Base-by-base conservation (phyloP, 2,113 vertebrate genomes). In the Stercorarius parasiticus region DNA sequence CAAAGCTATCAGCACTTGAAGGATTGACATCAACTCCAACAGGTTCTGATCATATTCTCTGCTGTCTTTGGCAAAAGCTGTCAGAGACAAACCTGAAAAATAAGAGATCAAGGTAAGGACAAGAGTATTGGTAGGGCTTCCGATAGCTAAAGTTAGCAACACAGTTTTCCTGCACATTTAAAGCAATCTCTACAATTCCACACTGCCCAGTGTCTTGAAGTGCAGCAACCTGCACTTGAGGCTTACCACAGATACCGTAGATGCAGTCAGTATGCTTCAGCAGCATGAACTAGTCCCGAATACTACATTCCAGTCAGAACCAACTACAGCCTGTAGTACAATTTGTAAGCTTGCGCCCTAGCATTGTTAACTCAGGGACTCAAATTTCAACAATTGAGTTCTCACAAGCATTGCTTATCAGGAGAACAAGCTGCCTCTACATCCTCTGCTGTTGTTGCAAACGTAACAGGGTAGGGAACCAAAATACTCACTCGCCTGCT, bases 11-110 rank as follows among this genome's bases (percentile, higher is more conserved):
- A 78, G 50, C 38, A n/a, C 59, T 91, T 95, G 80, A 95, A 96
- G 58, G 53, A 92, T 92, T 94, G 93, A 66, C 15, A 90, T 61
- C 71, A 90, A 56, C 65, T 93, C 53, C 79, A 91, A 47, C 42
- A 88, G 86, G 67, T 74, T 92, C 76, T 74, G 64, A 86, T 83
- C 72, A 86, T 16, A 58, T 74, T 74, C 87, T 84, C 80, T 92
- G 92, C 66, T 56, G 70, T 52, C 82, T 86, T 80, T 87, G 62
- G 38, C 64, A 92, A 96, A 92, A 95, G 53, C 55, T 86, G 72
- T 81, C 62, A 92, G 52, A 91, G 19, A 90, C 61, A 97, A 88
- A 91, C 64, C 96, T 95, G 95, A 82, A 96, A 96, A 95, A 96
- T 69, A 94, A 83, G 84, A 97, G 53, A 95, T 29, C 29, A 58